Conservation (phyloP, 2,888 invertebrate species). For the Himalopsyche kuldschensis region DNA sequence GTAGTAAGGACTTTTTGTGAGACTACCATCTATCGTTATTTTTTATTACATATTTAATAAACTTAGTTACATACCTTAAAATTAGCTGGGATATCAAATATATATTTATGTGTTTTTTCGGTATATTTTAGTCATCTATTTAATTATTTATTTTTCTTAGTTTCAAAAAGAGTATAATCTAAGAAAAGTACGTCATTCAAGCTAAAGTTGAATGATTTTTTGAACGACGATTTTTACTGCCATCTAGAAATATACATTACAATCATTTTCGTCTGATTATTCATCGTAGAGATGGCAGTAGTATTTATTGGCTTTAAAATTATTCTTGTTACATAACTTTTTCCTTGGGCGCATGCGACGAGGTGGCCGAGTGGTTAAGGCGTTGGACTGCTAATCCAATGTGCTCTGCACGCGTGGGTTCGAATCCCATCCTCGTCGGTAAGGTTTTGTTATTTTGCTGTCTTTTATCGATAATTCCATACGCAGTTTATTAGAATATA, state of each 20-base stretch:
- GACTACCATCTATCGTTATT: too few species aligned
- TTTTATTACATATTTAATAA: too few species aligned
- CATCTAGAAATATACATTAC: not conserved
- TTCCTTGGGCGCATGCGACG: constrained; percentile 52
- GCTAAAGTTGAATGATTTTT: too few species aligned
- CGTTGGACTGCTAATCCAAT: constrained; percentile 86
- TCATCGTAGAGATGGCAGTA: constrained; percentile 1
- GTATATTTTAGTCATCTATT: too few species aligned
- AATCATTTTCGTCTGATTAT: not conserved
- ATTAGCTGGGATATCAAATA: too few species aligned
- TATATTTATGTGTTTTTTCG: too few species aligned
- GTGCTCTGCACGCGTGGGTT: constrained; percentile 85
- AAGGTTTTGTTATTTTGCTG: constrained; percentile 43
- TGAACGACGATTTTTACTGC: not conserved
- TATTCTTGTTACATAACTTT: not conserved
- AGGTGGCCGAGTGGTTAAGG: constrained; percentile 86
- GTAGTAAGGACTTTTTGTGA: too few species aligned
- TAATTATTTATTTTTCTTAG: too few species aligned
- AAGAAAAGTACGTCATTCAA: too few species aligned
- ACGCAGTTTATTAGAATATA: not conserved
- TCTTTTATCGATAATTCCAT: not conserved
- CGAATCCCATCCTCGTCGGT: constrained; percentile 79
- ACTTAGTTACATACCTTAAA: too few species aligned
- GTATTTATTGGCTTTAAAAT: not conserved
- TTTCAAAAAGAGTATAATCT: too few species aligned